phyloP scores from a whole-genome alignment of 2,888 invertebrate genomes.

The Tetrapedia diversipes region DNA sequence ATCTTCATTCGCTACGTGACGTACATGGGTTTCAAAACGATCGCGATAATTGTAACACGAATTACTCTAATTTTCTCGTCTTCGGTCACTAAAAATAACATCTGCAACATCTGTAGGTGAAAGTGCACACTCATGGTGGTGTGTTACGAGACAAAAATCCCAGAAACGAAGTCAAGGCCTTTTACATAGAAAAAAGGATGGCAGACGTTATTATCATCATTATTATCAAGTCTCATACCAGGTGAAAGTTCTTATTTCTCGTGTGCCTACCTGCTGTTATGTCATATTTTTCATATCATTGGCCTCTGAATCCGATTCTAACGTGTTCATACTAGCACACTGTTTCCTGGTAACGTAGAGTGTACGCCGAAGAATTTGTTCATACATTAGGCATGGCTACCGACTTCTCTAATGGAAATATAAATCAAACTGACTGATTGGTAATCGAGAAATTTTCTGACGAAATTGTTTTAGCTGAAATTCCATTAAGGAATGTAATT shows the following conservation, averaged over 20 bases:
- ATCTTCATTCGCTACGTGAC: not conserved
- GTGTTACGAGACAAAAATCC: conserved; percentile 25
- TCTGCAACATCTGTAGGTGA: conserved; percentile 29
- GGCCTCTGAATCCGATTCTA: conserved; percentile 31
- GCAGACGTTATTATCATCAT: conserved; percentile 40
- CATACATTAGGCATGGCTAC: not conserved
- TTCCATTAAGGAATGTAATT: no score
- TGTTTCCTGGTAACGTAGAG: not conserved
- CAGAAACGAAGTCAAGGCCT: conserved; percentile 76
- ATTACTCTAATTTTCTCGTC: not conserved
- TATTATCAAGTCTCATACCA: conserved; percentile 23
- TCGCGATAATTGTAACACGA: not conserved
- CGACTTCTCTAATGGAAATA: not conserved
- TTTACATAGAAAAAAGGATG: conserved; percentile 46
- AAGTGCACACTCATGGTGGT: conserved; percentile 16
- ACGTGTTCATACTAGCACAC: conserved; percentile 26
- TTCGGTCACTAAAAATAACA: not conserved
- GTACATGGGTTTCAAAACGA: not conserved
- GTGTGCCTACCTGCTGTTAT: conserved; percentile 62
- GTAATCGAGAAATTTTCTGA: not conserved
- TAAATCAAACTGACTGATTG: no score
- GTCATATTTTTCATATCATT: conserved; percentile 62
- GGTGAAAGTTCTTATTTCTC: conserved; percentile 71
- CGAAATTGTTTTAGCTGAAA: no score
- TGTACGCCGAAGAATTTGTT: conserved; percentile 2